Evolutionary conservation across 2,113 vertebrate genomes (phyloP).

Genomic region (Micronycteris hirsuta): DNA sequence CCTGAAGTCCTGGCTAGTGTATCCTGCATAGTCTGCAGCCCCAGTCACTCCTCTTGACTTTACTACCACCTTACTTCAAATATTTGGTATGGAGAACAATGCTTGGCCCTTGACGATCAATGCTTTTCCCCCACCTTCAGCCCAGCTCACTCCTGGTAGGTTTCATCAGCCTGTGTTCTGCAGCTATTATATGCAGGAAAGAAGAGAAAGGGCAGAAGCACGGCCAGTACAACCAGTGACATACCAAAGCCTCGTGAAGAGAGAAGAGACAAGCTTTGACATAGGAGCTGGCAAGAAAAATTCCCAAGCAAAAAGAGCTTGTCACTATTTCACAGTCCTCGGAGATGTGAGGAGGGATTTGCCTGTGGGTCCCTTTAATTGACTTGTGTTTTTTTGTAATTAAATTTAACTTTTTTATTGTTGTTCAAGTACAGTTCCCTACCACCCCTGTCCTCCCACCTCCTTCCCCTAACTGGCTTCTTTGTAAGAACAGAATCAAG

Average conservation of each 20-base stretch:
- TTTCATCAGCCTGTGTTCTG: neutral
- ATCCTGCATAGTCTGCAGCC: neutral
- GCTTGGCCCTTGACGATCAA: neutral
- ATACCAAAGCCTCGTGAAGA: neutral
- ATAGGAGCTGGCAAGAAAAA: neutral
- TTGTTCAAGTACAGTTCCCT: too few species aligned
- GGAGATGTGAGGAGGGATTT: neutral
- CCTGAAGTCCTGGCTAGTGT: neutral
- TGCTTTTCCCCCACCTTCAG: neutral
- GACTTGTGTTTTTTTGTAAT: neutral
- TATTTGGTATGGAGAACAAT: neutral
- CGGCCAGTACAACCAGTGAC: neutral
- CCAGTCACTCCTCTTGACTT: neutral
- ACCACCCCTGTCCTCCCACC: too few species aligned
- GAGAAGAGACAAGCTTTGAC: neutral
- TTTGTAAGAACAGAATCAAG: neutral
- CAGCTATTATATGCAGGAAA: neutral
- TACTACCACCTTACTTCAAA: neutral
- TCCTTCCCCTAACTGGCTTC: neutral
- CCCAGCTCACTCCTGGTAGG: neutral
- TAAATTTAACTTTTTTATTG: too few species aligned
- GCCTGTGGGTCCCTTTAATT: neutral
- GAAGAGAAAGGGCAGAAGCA: neutral
- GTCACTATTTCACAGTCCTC: neutral
- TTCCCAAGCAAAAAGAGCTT: neutral